Percentiles rank a stretch among this genome's conserved stretches.
phyloP scores from a whole-genome alignment of 2,888 invertebrate genomes.

The Oxystoma pomonae region DNA sequence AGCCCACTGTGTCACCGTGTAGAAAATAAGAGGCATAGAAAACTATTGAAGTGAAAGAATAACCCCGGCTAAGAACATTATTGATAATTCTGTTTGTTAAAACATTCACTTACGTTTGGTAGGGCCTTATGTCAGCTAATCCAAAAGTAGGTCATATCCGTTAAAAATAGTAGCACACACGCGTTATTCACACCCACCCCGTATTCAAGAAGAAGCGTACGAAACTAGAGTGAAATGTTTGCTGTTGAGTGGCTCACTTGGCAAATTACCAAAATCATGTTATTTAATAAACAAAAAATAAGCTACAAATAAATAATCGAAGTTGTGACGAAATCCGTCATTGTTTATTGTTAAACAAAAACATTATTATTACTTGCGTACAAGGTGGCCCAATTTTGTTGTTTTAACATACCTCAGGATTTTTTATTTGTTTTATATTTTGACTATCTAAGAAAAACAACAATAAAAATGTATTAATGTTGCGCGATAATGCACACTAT shows the following conservation, averaged over 20 bases:
- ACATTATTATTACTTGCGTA: neutral
- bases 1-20: too few species aligned
- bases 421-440: neutral
- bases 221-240: neutral
- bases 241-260: constrained; percentile 11
- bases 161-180: neutral
- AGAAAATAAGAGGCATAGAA: too few species aligned
- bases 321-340: constrained; percentile 23
- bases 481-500: too few species aligned
- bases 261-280: constrained; percentile 18
- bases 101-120: too few species aligned
- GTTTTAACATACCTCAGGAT: neutral
- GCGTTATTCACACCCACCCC: neutral
- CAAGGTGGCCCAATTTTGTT: neutral
- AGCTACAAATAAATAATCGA: constrained; percentile 21
- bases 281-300: constrained; percentile 22
- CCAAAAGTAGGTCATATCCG: neutral
- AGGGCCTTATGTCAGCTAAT: neutral
- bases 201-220: neutral
- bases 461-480: neutral
- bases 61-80: too few species aligned
- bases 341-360: constrained; percentile 16
- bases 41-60: too few species aligned
- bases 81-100: too few species aligned
- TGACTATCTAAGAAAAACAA: neutral